Evolutionary conservation across 2,113 vertebrate genomes (phyloP).

Genomic region (Nesoenas mayeri): DNA sequence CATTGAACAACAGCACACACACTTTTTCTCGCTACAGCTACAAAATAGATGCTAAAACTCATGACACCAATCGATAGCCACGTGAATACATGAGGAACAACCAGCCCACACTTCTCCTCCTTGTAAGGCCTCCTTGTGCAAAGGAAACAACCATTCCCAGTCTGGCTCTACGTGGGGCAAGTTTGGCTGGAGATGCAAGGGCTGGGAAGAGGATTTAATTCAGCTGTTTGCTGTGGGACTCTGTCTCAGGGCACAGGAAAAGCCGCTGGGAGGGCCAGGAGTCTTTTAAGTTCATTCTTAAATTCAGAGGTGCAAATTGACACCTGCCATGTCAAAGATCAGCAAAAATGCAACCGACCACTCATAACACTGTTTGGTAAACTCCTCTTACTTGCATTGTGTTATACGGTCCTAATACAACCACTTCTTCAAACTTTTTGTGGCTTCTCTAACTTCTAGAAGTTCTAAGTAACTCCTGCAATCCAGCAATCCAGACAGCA

Average conservation of each 20-base stretch:
- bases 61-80: neutral
- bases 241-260: neutral
- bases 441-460: neutral
- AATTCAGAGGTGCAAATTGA: neutral
- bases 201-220: neutral
- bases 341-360: neutral
- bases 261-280: neutral
- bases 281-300: neutral
- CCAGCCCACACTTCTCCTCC: neutral
- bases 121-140: fast-evolving
- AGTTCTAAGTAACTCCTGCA: neutral
- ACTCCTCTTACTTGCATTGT: neutral
- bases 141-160: neutral
- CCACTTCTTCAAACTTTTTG: neutral
- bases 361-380: neutral
- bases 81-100: neutral
- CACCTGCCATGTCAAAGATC: neutral
- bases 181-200: neutral
- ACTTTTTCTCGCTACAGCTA: neutral
- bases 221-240: neutral
- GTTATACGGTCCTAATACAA: neutral
- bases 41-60: neutral
- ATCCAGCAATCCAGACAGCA: neutral
- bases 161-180: neutral
- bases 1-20: neutral